A percentile compares a stretch with the other conserved stretches of the same genome.
Evolutionary conservation across 2,113 vertebrate genomes (phyloP).

Genomic region (Prolemur simus): DNA sequence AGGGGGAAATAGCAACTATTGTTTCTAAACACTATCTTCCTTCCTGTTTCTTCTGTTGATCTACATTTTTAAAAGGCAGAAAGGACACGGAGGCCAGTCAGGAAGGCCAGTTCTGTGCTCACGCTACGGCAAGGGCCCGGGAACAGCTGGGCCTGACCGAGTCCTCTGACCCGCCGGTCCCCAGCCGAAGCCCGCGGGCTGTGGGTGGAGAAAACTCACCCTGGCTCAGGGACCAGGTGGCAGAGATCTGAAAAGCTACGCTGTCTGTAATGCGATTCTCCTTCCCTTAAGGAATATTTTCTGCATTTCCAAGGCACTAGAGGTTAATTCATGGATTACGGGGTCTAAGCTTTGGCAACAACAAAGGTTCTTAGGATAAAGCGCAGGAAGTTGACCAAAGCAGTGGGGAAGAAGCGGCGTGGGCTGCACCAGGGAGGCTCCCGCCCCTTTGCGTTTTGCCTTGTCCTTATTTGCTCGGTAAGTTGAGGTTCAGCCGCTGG

Average conservation of each 20-base stretch:
- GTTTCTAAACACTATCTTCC: background rate
- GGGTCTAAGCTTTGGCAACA: background rate
- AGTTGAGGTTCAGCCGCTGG: background rate
- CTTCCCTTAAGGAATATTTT: background rate
- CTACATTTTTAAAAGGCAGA: background rate
- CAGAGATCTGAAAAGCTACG: background rate
- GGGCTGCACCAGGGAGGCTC: background rate
- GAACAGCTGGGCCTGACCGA: background rate
- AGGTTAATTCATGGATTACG: accelerated
- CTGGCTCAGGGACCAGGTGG: background rate
- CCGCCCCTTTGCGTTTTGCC: accelerated
- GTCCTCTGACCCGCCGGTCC: accelerated
- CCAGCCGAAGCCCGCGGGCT: background rate
- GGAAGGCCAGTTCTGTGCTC: background rate
- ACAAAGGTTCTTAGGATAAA: background rate
- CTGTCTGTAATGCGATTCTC: accelerated
- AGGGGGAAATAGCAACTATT: background rate
- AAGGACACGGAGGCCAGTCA: background rate
- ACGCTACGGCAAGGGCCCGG: background rate
- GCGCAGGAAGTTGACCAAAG: background rate
- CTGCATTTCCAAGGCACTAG: background rate
- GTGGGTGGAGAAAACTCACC: background rate
- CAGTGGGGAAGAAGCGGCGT: background rate
- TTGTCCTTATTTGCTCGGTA: too few relatives aligned
- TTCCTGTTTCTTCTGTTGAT: background rate